Evolutionary conservation across 2,888 invertebrate genomes (phyloP).

Genomic region (Meta bourneti): DNA sequence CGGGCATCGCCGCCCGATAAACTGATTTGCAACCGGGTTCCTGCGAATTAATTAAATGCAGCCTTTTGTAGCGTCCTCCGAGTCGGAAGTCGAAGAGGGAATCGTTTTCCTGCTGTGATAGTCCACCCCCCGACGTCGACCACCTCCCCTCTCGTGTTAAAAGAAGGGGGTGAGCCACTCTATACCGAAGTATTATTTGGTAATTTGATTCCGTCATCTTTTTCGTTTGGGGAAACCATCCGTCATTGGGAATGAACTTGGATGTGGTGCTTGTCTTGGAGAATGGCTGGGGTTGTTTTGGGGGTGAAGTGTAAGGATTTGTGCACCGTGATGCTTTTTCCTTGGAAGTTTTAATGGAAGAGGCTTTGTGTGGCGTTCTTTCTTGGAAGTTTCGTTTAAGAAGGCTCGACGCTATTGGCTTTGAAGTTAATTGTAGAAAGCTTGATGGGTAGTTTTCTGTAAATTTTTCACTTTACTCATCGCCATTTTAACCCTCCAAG

Average conservation of each 20-base stretch:
- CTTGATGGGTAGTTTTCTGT: no score
- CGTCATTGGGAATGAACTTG: neutral
- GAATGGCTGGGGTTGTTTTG: neutral
- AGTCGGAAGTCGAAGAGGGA: constrained; percentile 68
- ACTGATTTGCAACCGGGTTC: constrained; percentile 69
- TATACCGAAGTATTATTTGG: constrained; percentile 54
- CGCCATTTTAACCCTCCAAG: no score
- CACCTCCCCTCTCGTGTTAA: constrained; percentile 3
- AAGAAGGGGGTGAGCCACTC: constrained; percentile 59
- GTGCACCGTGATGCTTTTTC: neutral
- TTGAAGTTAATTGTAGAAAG: no score
- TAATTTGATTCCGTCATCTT: constrained; percentile 51
- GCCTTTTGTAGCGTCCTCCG: constrained; percentile 50
- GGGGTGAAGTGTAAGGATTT: neutral
- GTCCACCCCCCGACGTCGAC: constrained; percentile 22
- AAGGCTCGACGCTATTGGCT: no score
- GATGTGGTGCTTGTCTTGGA: neutral
- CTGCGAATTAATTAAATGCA: constrained; percentile 75
- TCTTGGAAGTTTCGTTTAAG: no score
- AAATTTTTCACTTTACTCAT: no score
- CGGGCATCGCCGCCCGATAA: constrained; percentile 58
- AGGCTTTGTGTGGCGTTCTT: neutral
- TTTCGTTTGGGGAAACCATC: neutral
- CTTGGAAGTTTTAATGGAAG: neutral
- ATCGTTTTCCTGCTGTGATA: constrained; percentile 70